These are phyloP conservation scores for Cranoglanis bouderius DNA, from an alignment of 2,113 vertebrate genomes.

Conservation along the genomic window DNA sequence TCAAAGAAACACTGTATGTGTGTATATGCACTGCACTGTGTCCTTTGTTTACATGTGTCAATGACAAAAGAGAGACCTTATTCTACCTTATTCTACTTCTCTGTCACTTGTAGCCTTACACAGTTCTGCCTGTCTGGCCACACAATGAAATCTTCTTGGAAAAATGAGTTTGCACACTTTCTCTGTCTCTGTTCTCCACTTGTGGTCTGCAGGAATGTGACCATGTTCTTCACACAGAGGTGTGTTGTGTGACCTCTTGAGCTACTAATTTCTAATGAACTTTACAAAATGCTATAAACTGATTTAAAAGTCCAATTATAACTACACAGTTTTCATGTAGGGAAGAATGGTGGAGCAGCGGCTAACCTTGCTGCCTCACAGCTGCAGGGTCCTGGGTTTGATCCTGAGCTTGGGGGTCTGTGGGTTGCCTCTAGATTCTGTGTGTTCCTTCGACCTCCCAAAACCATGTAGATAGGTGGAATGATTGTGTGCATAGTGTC, in stretches of 20 bases:
- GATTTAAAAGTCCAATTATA: not conserved
- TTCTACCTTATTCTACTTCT: conserved; percentile 38
- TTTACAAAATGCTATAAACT: not conserved
- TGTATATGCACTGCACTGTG: conserved; percentile 17
- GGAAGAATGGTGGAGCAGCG: not conserved
- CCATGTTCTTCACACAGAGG: conserved; percentile 1
- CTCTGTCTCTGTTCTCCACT: not conserved
- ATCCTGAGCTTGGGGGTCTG: not conserved
- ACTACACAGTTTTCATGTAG: not conserved
- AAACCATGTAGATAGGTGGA: not conserved
- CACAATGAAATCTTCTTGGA: conserved; percentile 13
- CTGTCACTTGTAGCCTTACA: conserved; percentile 24
- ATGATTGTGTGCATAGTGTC: not conserved
- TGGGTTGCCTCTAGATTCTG: not conserved
- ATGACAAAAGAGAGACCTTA: conserved; percentile 39
- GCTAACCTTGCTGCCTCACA: not conserved
- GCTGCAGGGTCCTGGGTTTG: not conserved
- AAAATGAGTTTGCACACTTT: conserved; percentile 12
- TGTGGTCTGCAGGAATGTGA: conserved; percentile 3
- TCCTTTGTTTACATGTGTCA: conserved; percentile 36
- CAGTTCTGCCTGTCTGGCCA: conserved; percentile 13
- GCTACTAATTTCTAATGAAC: not conserved
- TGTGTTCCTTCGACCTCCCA: not conserved
- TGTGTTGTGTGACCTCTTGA: not conserved
- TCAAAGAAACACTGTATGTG: conserved; percentile 37